phyloP scores from a whole-genome alignment of 2,888 invertebrate species.

The Saturnia pavonia region DNA sequence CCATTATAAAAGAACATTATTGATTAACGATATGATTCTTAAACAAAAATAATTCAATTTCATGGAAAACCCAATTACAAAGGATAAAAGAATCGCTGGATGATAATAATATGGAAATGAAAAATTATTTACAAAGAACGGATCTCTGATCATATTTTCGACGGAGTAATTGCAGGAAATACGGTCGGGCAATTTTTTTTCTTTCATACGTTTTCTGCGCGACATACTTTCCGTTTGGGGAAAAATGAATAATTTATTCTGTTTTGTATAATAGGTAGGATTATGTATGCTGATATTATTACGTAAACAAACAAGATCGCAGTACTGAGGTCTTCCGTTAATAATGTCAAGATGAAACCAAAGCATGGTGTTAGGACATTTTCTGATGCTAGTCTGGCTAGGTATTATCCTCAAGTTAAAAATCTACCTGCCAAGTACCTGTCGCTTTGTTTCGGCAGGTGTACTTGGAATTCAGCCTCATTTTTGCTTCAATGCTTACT shows the following conservation, averaged over 20 bases:
- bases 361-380: not conserved
- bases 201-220: constrained; percentile 2
- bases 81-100: constrained; percentile 9
- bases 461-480: too few relatives aligned
- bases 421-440: too few relatives aligned
- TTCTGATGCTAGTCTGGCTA: not conserved
- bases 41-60: constrained; percentile 2
- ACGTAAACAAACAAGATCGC: not conserved
- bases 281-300: not conserved
- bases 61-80: not conserved
- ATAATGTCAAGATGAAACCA: not conserved
- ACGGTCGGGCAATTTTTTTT: constrained; percentile 11
- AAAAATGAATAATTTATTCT: constrained; percentile 11
- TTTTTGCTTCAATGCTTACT: too few relatives aligned
- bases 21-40: not conserved
- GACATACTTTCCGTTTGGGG: constrained; percentile 4
- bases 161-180: constrained; percentile 43
- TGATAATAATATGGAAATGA: constrained; percentile 14
- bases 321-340: not conserved
- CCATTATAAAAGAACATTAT: not conserved
- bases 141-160: constrained; percentile 41
- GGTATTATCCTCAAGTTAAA: not conserved
- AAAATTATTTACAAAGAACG: constrained; percentile 17
- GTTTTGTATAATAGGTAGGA: not conserved
- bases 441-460: too few relatives aligned